Evolutionary conservation across 2,888 invertebrate species (phyloP).

Genomic region (Habrosyne pyritoides): DNA sequence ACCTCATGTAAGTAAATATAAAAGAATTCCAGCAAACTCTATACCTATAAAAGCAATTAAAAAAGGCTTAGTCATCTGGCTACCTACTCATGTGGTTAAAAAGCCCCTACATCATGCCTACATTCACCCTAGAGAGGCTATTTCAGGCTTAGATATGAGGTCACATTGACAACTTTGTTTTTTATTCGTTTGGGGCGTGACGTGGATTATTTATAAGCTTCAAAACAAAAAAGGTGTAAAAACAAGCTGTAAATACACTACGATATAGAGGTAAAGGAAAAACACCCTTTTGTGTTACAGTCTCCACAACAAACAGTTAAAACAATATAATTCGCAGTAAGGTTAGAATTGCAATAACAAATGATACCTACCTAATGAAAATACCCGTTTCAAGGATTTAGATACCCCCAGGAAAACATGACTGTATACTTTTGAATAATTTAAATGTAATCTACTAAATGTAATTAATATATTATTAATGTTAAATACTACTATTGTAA

Average conservation of each 20-base stretch:
- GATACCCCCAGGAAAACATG: neutral
- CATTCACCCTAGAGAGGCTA: constrained; percentile 3
- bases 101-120: neutral
- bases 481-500: too few species aligned
- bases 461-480: too few species aligned
- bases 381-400: neutral
- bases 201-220: constrained; percentile 7
- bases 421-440: neutral
- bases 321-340: neutral
- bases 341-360: neutral
- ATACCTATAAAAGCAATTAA: neutral
- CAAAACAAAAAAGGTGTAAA: constrained; percentile 9
- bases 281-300: neutral
- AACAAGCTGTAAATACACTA: constrained; percentile 14
- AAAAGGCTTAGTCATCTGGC: neutral
- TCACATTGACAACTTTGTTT: constrained; percentile 10
- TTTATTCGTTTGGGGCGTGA: constrained; percentile 17
- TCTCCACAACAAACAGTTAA: neutral
- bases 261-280: neutral
- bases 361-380: too few species aligned
- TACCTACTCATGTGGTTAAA: neutral
- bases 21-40: neutral
- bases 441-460: too few species aligned
- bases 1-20: neutral
- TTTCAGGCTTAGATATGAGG: constrained; percentile 5